A percentile compares a stretch with the other conserved stretches of the same genome.
phyloP scores from a whole-genome alignment of 2,888 invertebrate genomes.

The Glomeris marginata region DNA sequence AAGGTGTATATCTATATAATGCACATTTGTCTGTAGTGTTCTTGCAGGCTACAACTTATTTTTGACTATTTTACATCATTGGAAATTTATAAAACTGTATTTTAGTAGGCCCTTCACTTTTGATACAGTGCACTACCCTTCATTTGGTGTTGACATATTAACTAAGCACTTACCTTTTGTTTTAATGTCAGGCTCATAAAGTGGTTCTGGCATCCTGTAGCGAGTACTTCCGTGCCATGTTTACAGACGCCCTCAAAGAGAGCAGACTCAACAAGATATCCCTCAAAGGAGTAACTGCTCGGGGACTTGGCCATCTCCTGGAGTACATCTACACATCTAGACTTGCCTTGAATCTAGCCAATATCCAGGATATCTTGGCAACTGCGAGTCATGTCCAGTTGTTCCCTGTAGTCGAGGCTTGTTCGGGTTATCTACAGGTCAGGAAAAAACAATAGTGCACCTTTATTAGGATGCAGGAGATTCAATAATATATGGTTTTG shows the following conservation, averaged over 20 bases:
- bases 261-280: conserved; percentile 46
- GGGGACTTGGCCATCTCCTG: conserved; percentile 45
- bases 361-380: conserved; percentile 50
- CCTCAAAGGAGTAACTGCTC: conserved; percentile 48
- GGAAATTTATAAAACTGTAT: no score
- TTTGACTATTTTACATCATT: no score
- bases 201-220: conserved; percentile 54
- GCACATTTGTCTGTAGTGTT: no score
- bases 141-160: no score
- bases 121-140: no score
- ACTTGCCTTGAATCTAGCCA: conserved; percentile 43
- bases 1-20: conserved; percentile 4
- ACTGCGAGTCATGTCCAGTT: conserved; percentile 54
- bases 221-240: conserved; percentile 61
- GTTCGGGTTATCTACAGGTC: conserved; percentile 43
- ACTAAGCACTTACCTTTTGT: conserved; percentile 16
- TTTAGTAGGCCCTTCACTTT: no score
- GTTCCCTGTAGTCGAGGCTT: conserved; percentile 47
- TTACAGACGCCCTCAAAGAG: conserved; percentile 52
- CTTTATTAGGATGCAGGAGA: no score
- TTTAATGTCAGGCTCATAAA: conserved; percentile 50
- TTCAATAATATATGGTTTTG: conserved; percentile 7
- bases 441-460: neutral
- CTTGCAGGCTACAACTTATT: no score
- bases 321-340: conserved; percentile 54